Evolutionary conservation across 1,140 invertebrate genomes (phyloP), one percentile per base, ranked within the genome.

Genomic region (Meloidogyne exigua): DNA sequence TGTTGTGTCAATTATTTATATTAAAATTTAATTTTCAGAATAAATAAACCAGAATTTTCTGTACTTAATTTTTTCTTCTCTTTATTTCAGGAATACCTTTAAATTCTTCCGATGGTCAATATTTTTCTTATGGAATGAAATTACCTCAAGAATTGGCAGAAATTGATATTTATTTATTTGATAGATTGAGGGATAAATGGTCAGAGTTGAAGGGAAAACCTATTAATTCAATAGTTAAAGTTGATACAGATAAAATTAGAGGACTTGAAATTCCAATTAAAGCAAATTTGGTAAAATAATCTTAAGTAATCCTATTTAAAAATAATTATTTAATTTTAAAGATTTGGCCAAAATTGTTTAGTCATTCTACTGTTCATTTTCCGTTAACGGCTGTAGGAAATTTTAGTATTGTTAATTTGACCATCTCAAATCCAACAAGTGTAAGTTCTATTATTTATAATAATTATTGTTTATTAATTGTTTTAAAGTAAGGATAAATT

Each of bases 371-470:
- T 57, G 85, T 93, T 73, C 89, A 89, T 74, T 94, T 94, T 89
- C 93, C 93, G 12, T 87, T 94, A 36, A 94, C 93, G 9, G 92
- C 94, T 88, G 91, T 94, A 13, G 36, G 62, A 1, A 71, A 72
- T 44, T 88, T 88, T 26, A 81, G 89, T 88, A 87, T 89, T 32
- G 87, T 89, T 79, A 90, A 90, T 82, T 86, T 90, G 75, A 87
- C 89, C 4, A 82, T 90, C n/a, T 87, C 89, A 78, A 90, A 90
- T 85, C 88, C 89, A 66, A 89, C 89, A n/a, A 88, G 88, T 82
- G 69, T 80, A 87, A 42, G 13, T n/a, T 68, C 2, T 26, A 42
- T 25, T 18, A 25, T 3, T 32, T 32, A 32, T 32, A n/a, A n/a
- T n/a, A n/a, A n/a, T n/a, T n/a, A n/a, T n/a, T n/a, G n/a, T n/a